Conservation (phyloP, 2,113 vertebrate species). For the Suncus etruscus region DNA sequence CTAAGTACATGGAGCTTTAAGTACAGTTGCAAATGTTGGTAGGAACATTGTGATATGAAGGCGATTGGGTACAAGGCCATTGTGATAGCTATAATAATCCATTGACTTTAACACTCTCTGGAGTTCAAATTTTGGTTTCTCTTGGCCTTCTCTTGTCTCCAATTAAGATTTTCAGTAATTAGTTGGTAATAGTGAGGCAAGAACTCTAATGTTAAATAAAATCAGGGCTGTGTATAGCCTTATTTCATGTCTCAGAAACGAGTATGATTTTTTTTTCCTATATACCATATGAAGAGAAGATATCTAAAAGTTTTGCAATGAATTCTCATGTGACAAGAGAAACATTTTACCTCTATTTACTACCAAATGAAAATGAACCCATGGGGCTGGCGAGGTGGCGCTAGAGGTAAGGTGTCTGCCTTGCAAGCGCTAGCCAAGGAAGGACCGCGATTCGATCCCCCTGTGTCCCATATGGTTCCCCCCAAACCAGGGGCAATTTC, state of each 20-base stretch:
- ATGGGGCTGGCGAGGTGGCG: too few species aligned
- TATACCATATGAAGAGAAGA: slow-evolving; percentile 3
- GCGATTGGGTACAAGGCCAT: neutral
- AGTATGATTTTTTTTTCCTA: neutral
- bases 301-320: slow-evolving; percentile 18
- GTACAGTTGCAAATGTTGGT: neutral
- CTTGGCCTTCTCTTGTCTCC: neutral
- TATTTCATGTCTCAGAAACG: slow-evolving; percentile 6
- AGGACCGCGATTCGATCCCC: too few species aligned
- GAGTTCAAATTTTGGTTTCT: neutral
- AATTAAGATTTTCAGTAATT: slow-evolving; percentile 31
- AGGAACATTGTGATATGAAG: neutral
- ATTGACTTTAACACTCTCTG: neutral
- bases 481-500: too few species aligned
- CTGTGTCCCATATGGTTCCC: too few species aligned
- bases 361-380: slow-evolving; percentile 5
- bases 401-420: too few species aligned
- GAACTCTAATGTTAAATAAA: neutral
- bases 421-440: too few species aligned
- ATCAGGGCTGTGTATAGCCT: neutral
- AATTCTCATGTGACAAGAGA: neutral
- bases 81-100: neutral
- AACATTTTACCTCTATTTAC: neutral
- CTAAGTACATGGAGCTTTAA: neutral
- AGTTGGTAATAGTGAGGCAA: neutral